Evolutionary conservation across 1,140 invertebrate genomes (phyloP).

Genomic region (Temnothorax nylanderi): DNA sequence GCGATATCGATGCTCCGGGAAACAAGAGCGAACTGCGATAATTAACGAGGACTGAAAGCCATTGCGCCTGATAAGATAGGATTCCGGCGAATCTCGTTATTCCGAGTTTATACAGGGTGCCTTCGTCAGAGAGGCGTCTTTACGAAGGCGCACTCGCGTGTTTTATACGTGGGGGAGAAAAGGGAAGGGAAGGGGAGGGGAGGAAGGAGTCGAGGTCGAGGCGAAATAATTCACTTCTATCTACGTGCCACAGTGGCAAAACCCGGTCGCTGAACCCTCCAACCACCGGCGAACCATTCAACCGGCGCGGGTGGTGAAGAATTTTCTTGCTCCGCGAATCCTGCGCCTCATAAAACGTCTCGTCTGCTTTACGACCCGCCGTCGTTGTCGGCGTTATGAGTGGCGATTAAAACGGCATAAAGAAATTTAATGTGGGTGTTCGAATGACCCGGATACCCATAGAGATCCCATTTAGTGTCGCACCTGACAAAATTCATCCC

Average conservation of each 20-base stretch:
- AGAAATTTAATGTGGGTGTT: slow-evolving; percentile 65
- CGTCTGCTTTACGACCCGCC: slow-evolving; percentile 62
- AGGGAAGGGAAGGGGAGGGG: no score
- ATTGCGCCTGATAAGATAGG: slow-evolving; percentile 23
- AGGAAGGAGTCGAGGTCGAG: not conserved
- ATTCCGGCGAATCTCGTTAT: slow-evolving; percentile 30
- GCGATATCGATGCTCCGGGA: not conserved
- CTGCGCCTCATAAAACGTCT: slow-evolving; percentile 60
- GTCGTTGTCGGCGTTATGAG: not conserved
- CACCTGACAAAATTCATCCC: not conserved
- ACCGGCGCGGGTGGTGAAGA: slow-evolving; percentile 28
- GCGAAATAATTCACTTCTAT: slow-evolving; percentile 57
- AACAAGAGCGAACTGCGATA: not conserved
- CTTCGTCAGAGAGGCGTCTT: not conserved
- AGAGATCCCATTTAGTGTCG: slow-evolving; percentile 33
- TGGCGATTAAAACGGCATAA: slow-evolving; percentile 53
- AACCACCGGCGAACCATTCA: slow-evolving; percentile 15
- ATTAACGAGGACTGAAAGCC: slow-evolving; percentile 11
- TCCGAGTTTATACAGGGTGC: not conserved
- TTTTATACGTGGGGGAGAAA: not conserved
- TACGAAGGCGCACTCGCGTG: not conserved
- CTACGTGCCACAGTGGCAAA: slow-evolving; percentile 14
- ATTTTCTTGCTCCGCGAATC: slow-evolving; percentile 67
- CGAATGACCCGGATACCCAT: not conserved
- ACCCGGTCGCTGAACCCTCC: slow-evolving; percentile 4